Evolutionary conservation across 2,888 invertebrate genomes (phyloP).

Genomic region (Perithous albicinctus): DNA sequence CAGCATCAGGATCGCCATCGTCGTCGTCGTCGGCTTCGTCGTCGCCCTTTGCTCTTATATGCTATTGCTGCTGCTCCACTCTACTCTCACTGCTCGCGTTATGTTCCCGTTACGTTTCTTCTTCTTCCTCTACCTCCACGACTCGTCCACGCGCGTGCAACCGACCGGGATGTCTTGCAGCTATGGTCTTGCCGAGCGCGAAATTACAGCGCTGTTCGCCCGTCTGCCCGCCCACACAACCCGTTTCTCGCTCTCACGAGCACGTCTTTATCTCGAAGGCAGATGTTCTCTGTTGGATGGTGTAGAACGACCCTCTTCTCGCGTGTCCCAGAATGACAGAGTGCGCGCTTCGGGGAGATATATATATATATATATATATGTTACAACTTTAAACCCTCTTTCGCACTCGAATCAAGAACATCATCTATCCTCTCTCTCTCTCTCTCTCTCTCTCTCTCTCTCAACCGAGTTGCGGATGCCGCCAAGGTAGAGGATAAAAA

Average conservation of each 20-base stretch:
- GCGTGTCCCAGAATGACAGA: constrained; percentile 36
- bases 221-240: constrained; percentile 14
- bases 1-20: constrained; percentile 70
- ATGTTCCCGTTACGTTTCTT: constrained; percentile 71
- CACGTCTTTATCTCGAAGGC: constrained; percentile 61
- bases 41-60: constrained; percentile 56
- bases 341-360: constrained; percentile 7
- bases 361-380: constrained; percentile 8
- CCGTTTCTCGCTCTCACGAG: constrained; percentile 50
- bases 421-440: not conserved
- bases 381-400: constrained; percentile 47
- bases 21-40: constrained; percentile 46
- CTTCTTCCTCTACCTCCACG: constrained; percentile 50
- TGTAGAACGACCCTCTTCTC: constrained; percentile 32
- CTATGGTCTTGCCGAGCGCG: constrained; percentile 61
- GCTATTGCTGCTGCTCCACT: not conserved
- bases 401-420: not conserved
- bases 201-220: constrained; percentile 59
- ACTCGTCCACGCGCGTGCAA: constrained; percentile 52
- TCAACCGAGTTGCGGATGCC: not conserved
- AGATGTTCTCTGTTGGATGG: constrained; percentile 46
- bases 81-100: constrained; percentile 65
- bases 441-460: not conserved
- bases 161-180: constrained; percentile 65
- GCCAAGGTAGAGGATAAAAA: not conserved